These are phyloP conservation scores for Myrmophylax atrothorax DNA, from an alignment of 2,113 vertebrate species.

Conservation along the genomic window DNA sequence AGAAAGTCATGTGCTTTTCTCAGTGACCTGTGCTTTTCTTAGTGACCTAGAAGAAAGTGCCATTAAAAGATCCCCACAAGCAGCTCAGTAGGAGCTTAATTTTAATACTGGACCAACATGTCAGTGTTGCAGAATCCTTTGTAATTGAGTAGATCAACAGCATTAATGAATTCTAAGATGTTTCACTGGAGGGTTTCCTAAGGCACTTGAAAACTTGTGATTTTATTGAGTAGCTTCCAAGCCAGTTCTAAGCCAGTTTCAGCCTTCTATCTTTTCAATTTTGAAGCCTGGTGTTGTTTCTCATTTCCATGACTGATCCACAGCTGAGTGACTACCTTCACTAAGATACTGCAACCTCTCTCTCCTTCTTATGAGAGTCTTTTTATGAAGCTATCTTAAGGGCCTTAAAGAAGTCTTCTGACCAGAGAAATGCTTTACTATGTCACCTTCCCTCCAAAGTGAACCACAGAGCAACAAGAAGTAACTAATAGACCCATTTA, in stretches of 20 bases:
- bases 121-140: not conserved
- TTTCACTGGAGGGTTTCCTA: not conserved
- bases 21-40: not conserved
- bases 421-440: not conserved
- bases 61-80: not conserved
- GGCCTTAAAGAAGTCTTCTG: not conserved
- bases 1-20: not conserved
- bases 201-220: not conserved
- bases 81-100: not conserved
- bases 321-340: not conserved
- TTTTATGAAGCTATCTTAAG: not conserved
- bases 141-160: not conserved
- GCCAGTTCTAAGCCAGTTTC: not conserved
- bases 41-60: not conserved
- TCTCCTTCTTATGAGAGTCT: not conserved
- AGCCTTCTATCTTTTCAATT: not conserved
- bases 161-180: not conserved
- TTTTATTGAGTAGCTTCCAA: not conserved
- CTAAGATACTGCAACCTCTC: not conserved
- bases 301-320: not conserved
- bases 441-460: not conserved
- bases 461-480: fast-evolving
- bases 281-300: not conserved
- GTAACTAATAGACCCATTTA: not conserved
- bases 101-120: not conserved